Evolutionary conservation across 2,113 vertebrate genomes (phyloP).

Genomic region (Xiphorhynchus elegans): DNA sequence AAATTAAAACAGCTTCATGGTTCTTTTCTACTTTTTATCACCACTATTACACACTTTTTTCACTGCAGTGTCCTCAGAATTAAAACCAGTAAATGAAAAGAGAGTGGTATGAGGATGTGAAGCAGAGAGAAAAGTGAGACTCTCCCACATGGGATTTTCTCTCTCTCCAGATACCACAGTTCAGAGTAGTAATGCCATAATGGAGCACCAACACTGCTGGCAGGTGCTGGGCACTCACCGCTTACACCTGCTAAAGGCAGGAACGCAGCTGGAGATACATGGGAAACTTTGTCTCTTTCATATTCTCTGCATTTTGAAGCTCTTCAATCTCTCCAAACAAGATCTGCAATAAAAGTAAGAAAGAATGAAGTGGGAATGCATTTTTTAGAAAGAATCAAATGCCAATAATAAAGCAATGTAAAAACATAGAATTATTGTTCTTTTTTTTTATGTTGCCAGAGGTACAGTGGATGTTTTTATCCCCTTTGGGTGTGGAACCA

Average conservation of each 20-base stretch:
- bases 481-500: background rate
- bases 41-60: background rate
- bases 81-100: background rate
- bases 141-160: background rate
- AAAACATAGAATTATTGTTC: background rate
- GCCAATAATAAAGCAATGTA: background rate
- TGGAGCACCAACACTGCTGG: background rate
- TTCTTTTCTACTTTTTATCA: background rate
- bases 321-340: background rate
- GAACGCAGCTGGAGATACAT: background rate
- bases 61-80: background rate
- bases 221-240: background rate
- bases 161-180: background rate
- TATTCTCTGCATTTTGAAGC: background rate
- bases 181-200: background rate
- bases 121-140: background rate
- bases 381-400: background rate
- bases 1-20: background rate
- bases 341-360: background rate
- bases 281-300: background rate
- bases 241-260: background rate
- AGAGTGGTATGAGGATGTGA: background rate
- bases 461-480: background rate
- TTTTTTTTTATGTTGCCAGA: background rate
- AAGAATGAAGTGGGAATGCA: background rate